Evolutionary conservation across 2,113 vertebrate genomes (phyloP).

Genomic region (Pseudorhombus dupliciocellatus): DNA sequence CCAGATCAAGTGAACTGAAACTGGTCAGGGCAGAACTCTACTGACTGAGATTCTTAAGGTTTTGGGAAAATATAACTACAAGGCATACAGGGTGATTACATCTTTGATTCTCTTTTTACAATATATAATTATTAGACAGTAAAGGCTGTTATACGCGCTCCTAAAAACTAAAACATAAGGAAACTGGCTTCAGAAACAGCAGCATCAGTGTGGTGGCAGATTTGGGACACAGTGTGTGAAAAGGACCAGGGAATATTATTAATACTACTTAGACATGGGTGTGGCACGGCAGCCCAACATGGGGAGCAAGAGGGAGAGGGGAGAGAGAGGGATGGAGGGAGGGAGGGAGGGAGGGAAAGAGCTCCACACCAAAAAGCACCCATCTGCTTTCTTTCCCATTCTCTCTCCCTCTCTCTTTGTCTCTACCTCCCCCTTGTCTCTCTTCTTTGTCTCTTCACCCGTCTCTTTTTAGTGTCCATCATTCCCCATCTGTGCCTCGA

Average conservation of each 20-base stretch:
- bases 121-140: no score
- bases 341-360: slow-evolving; percentile 4
- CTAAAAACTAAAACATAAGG: no score
- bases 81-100: not conserved
- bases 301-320: slow-evolving; percentile 6
- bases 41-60: no score
- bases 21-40: no score
- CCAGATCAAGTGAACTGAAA: no score
- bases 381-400: slow-evolving; percentile 74
- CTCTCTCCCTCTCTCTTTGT: slow-evolving; percentile 58
- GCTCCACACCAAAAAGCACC: slow-evolving; percentile 58
- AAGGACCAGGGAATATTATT: slow-evolving; percentile 48
- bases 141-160: no score
- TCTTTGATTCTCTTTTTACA: no score
- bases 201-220: slow-evolving; percentile 17
- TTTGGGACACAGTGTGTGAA: slow-evolving; percentile 34
- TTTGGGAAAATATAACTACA: no score
- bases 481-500: slow-evolving; percentile 10
- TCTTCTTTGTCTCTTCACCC: slow-evolving; percentile 28
- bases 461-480: slow-evolving; percentile 48
- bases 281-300: slow-evolving; percentile 53
- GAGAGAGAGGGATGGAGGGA: not conserved
- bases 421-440: slow-evolving; percentile 52
- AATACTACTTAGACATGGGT: slow-evolving; percentile 61
- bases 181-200: not conserved